phyloP scores from a whole-genome alignment of 1,140 invertebrate species.

The Lasioglossum baleicum region DNA sequence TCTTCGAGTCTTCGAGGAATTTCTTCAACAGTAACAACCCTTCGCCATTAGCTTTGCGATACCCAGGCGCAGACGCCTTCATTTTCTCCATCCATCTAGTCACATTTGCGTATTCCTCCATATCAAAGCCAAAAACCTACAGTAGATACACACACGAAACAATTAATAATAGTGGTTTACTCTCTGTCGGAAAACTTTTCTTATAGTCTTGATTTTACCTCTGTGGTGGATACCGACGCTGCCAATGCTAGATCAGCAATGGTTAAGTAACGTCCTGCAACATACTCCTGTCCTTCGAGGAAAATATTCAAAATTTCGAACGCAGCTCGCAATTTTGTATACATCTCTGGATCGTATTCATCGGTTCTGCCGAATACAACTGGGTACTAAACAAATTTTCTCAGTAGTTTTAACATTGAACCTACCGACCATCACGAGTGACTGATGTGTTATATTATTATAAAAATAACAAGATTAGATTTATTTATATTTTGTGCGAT shows the following conservation, averaged over 20 bases:
- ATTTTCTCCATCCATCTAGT: slow-evolving; percentile 85
- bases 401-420: too few relatives aligned
- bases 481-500: too few relatives aligned
- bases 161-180: background rate
- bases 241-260: slow-evolving; percentile 78
- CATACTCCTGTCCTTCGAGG: slow-evolving; percentile 73
- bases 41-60: slow-evolving; percentile 85
- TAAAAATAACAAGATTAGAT: too few relatives aligned
- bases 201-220: slow-evolving; percentile 66
- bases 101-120: slow-evolving; percentile 86
- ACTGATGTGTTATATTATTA: too few relatives aligned
- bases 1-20: background rate
- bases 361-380: slow-evolving; percentile 55
- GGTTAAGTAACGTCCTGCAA: slow-evolving; percentile 76
- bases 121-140: slow-evolving; percentile 84
- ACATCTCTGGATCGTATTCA: slow-evolving; percentile 55
- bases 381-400: slow-evolving; percentile 68
- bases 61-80: slow-evolving; percentile 85
- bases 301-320: slow-evolving; percentile 70
- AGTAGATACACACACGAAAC: too few relatives aligned
- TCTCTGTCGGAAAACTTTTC: background rate
- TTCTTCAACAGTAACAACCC: slow-evolving; percentile 71
- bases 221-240: slow-evolving; percentile 67
- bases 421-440: too few relatives aligned
- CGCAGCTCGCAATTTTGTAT: slow-evolving; percentile 62